These are phyloP conservation scores for Cricetomys ansorgei DNA, from an alignment of 2,113 vertebrate species.

Conservation along the genomic window DNA sequence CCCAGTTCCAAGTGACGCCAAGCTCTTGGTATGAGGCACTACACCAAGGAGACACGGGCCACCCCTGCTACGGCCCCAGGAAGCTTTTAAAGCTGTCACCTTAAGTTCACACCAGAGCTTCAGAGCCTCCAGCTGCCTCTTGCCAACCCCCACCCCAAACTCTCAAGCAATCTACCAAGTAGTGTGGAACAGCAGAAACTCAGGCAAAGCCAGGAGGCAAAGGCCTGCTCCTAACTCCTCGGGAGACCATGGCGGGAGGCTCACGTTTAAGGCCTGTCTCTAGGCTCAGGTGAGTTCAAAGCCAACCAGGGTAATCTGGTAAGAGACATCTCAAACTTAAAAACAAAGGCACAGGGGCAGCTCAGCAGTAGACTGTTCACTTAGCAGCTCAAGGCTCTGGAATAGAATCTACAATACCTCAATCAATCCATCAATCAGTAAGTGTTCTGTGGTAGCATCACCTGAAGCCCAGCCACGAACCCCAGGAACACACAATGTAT, in stretches of 20 bases:
- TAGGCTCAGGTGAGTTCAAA: background rate
- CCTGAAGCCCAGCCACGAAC: background rate
- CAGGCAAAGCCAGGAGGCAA: background rate
- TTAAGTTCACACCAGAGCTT: background rate
- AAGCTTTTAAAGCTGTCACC: background rate
- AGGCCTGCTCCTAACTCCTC: background rate
- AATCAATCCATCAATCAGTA: background rate
- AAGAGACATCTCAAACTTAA: background rate
- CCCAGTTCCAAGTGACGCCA: background rate
- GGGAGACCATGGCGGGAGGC: background rate
- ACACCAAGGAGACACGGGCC: background rate
- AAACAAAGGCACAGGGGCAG: background rate
- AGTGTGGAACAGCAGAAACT: background rate
- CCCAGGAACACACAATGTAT: background rate
- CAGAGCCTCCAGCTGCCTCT: background rate
- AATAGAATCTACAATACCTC: background rate
- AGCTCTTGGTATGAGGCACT: background rate
- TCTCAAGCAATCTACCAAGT: background rate
- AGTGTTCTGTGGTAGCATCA: too few relatives aligned
- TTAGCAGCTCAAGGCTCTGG: background rate
- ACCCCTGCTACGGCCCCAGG: background rate
- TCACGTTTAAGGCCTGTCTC: background rate
- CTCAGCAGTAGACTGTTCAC: background rate
- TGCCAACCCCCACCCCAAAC: background rate
- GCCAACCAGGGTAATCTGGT: background rate